Conservation (phyloP, 2,888 invertebrate genomes). For the Euzetes globulus region DNA sequence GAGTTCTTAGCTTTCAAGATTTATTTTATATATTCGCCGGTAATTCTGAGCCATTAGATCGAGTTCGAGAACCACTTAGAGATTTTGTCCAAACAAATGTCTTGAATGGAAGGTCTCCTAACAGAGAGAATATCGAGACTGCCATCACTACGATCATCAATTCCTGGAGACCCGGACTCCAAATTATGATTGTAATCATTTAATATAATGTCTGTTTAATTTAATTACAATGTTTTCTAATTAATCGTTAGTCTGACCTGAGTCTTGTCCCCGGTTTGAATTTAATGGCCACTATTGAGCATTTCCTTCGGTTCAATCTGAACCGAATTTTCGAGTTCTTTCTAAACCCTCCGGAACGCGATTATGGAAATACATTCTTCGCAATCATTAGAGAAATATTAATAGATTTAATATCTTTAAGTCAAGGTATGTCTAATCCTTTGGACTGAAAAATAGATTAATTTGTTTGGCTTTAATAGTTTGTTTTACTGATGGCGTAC, state of each 20-base stretch:
- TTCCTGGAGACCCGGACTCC: conserved; percentile 49
- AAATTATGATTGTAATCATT: conserved; percentile 47
- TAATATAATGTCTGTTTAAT: not conserved
- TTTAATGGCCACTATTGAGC: conserved; percentile 47
- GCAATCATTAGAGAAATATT: conserved; percentile 38
- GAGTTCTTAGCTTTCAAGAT: conserved; percentile 48
- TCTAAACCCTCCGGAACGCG: conserved; percentile 44
- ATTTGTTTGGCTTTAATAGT: conserved; percentile 34
- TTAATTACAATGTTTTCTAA: not conserved
- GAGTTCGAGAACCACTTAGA: conserved; percentile 50
- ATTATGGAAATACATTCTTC: conserved; percentile 1
- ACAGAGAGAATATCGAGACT: conserved; percentile 48
- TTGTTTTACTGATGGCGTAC: conserved; percentile 48
- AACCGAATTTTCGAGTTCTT: conserved; percentile 45
- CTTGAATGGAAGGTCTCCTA: conserved; percentile 48
- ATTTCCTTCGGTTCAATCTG: conserved; percentile 47
- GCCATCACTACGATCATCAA: conserved; percentile 50
- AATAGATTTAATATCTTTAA: conserved; percentile 12
- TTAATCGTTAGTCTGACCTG: conserved; percentile 43
- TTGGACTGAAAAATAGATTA: too few species aligned
- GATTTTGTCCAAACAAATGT: conserved; percentile 51
- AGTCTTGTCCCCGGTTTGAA: conserved; percentile 48
- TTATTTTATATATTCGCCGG: conserved; percentile 48
- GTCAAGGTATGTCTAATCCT: conserved; percentile 6
- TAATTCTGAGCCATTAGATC: conserved; percentile 49